Conservation (phyloP, 2,113 vertebrate genomes). For the Nycticorax nycticorax region DNA sequence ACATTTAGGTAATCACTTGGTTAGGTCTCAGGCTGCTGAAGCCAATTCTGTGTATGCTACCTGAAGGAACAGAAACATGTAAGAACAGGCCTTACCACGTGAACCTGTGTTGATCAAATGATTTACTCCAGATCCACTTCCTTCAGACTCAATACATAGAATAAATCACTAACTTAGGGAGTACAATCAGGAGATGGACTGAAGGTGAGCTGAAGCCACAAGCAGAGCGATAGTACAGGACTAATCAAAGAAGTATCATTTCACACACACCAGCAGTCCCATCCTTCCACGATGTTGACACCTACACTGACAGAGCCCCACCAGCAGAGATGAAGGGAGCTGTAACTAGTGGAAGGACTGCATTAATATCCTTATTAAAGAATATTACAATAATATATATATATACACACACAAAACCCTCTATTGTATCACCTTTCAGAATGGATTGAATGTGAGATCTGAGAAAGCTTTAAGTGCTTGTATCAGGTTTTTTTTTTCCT, state of each 20-base stretch:
- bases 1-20: background rate
- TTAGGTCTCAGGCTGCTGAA: background rate
- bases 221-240: background rate
- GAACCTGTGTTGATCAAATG: background rate
- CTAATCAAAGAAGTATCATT: background rate
- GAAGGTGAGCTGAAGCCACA: background rate
- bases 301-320: background rate
- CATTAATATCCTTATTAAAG: background rate
- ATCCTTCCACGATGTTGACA: background rate
- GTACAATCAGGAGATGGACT: background rate
- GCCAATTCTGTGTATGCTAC: too few species aligned
- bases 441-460: background rate
- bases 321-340: background rate
- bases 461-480: background rate
- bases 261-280: background rate
- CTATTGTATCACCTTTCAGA: background rate
- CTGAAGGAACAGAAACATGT: background rate
- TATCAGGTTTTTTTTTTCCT: background rate
- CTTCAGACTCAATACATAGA: background rate
- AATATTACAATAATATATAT: background rate
- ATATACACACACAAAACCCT: fast-evolving
- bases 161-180: background rate
- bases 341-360: background rate
- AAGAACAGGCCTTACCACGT: background rate
- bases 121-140: background rate